phyloP scores from a whole-genome alignment of 2,113 vertebrate species.

The Aleadryas rufinucha region DNA sequence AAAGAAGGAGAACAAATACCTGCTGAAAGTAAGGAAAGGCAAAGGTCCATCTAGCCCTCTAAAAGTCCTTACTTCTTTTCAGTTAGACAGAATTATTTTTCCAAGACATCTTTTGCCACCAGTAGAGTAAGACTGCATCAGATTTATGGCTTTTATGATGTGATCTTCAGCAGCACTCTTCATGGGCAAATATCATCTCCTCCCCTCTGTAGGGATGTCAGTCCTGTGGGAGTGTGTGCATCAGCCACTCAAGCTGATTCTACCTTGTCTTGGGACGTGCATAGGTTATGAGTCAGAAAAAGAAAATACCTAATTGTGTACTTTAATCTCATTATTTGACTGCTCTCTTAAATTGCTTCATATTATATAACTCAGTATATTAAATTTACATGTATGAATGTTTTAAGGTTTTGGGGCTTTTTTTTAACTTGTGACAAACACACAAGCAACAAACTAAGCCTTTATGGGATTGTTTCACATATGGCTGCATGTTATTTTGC shows the following conservation, averaged over 20 bases:
- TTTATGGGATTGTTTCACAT: neutral
- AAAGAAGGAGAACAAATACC: neutral
- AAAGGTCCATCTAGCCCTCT: neutral
- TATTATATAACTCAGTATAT: neutral
- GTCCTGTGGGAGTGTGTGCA: neutral
- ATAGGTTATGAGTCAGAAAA: neutral
- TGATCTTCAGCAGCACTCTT: neutral
- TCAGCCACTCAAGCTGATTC: neutral
- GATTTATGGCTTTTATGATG: neutral
- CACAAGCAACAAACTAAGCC: neutral
- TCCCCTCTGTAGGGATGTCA: neutral
- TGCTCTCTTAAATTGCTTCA: neutral
- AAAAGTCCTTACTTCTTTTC: neutral
- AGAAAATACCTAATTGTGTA: neutral
- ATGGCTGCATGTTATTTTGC: neutral
- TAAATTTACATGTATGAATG: neutral
- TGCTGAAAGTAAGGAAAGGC: neutral
- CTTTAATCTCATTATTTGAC: neutral
- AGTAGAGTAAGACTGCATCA: neutral
- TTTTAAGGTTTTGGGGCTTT: neutral
- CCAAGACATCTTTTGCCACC: neutral
- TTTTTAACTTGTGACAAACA: neutral
- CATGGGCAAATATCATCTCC: neutral
- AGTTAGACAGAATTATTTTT: neutral
- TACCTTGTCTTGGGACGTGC: neutral